Conservation (phyloP, 2,797 vertebrate species). For the Catostomus latipinnis region DNA sequence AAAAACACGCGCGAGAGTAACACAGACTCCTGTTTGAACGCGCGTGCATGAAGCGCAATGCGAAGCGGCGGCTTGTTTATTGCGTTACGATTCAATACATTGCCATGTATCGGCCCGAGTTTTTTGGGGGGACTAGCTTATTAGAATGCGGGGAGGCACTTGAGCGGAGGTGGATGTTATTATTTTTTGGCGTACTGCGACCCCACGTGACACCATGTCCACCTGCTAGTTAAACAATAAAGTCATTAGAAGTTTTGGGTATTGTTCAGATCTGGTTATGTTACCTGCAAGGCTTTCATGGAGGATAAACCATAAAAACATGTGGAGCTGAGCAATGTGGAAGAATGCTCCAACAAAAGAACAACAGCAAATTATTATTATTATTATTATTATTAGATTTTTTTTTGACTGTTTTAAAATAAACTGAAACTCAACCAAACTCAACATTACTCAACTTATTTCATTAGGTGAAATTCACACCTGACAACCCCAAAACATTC, state of each 20-base stretch:
- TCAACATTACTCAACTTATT: too few relatives aligned
- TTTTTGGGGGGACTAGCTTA: slow-evolving; percentile 77
- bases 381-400: background rate
- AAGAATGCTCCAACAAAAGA: background rate
- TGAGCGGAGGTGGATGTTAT: slow-evolving; percentile 74
- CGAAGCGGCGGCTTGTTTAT: slow-evolving; percentile 78
- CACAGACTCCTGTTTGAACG: slow-evolving; percentile 81
- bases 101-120: slow-evolving; percentile 78
- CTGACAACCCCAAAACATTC: background rate
- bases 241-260: slow-evolving; percentile 68
- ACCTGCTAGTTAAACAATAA: slow-evolving; percentile 90
- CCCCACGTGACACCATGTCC: slow-evolving; percentile 87
- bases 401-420: background rate
- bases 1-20: slow-evolving; percentile 67
- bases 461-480: too few relatives aligned
- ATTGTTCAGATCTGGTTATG: background rate
- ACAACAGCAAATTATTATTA: background rate
- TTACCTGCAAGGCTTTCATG: background rate
- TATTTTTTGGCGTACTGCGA: slow-evolving; percentile 80
- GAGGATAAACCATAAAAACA: background rate
- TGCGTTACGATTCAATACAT: slow-evolving; percentile 79
- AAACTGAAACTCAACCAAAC: background rate
- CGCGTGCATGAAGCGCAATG: slow-evolving; percentile 77
- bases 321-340: background rate
- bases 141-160: slow-evolving; percentile 77